Evolutionary conservation across 2,113 vertebrate species (phyloP), one percentile per base, ranked within the genome.

Genomic region (Tupaia tana): DNA sequence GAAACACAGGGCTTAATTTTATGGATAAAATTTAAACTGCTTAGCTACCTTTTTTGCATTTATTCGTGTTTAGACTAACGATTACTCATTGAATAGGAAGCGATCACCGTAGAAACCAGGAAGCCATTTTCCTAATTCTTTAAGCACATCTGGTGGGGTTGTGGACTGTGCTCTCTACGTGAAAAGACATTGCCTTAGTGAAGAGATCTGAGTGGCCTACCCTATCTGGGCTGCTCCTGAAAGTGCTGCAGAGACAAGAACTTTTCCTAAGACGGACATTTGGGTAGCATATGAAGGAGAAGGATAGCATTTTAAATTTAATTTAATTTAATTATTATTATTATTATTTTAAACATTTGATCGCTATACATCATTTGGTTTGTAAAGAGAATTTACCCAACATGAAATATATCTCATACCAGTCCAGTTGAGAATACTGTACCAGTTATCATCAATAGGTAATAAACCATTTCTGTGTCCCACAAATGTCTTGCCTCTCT

Each of bases 21-120:
- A 96, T 94, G 89, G 89, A 96, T 95, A 78, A 96, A 96, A 97
- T 90, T 93, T 93, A 96, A 98, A 97, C 85, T 89, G 96, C 93
- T 93, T 71, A 95, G 89, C 87, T 93, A 86, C 73, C 85, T 93
- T 91, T 88, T 88, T 87, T 94, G 27, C 74, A 54, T 92, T 92
- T 81, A 69, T 87, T 96, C 22, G 6, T 96, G 93, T 85, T 78
- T 95, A 93, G 94, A 97, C 91, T 96, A 73, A 96, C 2, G 81
- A 95, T 91, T 70, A 27, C 71, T 89, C 88, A 80, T 75, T 71
- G 86, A 80, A 34, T 22, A 20, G 61, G 75, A 86, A 81, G 52
- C 56, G 16, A 20, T 79, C 52, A 11, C 74, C 58, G 14, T 9
- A 77, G 88, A 82, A 82, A 54, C 1, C 69, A 66, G 78, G 81